Evolutionary conservation across 1,140 invertebrate genomes (phyloP).

Genomic region (Drosophila nigrodunni): DNA sequence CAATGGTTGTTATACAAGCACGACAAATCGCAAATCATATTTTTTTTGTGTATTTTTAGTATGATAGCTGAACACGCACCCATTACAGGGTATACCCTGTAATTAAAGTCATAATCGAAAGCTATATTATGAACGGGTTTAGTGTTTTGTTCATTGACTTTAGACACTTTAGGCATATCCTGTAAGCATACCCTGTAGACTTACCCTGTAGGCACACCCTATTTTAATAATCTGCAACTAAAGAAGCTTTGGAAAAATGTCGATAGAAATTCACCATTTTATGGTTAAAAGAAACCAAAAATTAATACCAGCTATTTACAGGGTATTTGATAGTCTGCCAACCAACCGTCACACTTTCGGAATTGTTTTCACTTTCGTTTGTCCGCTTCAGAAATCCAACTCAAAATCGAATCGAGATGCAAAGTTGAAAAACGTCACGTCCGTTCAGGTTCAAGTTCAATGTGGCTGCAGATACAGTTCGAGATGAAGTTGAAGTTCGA

Average conservation of each 20-base stretch:
- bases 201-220: too few species aligned
- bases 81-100: slow-evolving; percentile 8
- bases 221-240: too few species aligned
- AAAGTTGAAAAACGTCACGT: slow-evolving; percentile 51
- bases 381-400: slow-evolving; percentile 35
- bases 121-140: too few species aligned
- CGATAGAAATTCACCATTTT: too few species aligned
- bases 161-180: too few species aligned
- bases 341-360: background rate
- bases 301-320: background rate
- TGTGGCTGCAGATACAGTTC: slow-evolving; percentile 40
- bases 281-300: too few species aligned
- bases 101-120: background rate
- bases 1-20: slow-evolving; percentile 1
- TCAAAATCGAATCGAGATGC: background rate
- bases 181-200: too few species aligned
- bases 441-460: slow-evolving; percentile 77
- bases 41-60: background rate
- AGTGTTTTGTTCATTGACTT: too few species aligned
- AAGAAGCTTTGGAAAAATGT: too few species aligned
- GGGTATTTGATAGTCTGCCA: background rate
- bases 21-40: slow-evolving; percentile 12
- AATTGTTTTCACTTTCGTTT: slow-evolving; percentile 70
- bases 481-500: slow-evolving; percentile 9
- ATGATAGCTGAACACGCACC: slow-evolving; percentile 20